Evolutionary conservation across 2,888 invertebrate species (phyloP).

Genomic region (Stenotaenia linearis): DNA sequence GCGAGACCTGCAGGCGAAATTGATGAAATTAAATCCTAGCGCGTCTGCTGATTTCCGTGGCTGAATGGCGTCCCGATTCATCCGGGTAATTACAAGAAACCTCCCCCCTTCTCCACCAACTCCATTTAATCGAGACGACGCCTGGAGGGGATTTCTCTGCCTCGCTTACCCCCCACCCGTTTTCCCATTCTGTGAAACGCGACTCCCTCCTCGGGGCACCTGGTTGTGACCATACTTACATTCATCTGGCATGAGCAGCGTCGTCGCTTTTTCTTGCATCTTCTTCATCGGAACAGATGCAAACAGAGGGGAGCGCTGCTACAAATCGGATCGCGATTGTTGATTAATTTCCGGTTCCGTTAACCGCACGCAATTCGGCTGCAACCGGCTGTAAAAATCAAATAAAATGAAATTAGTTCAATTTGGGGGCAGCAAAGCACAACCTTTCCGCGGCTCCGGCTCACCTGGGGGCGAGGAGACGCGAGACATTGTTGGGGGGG

Average conservation of each 20-base stretch:
- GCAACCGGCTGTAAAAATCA: neutral
- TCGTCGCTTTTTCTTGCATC: constrained; percentile 28
- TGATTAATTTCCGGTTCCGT: constrained; percentile 22
- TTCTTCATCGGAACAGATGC: constrained; percentile 21
- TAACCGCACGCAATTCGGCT: neutral
- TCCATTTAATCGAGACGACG: constrained; percentile 7
- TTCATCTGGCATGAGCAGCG: constrained; percentile 29
- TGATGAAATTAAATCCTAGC: constrained; percentile 26
- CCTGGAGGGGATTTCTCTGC: neutral
- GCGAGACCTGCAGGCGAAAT: constrained; percentile 24
- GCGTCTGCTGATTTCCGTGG: constrained; percentile 26
- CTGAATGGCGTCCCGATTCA: constrained; percentile 24
- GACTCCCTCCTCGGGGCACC: neutral
- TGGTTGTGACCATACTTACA: constrained; percentile 18
- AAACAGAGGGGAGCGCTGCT: neutral
- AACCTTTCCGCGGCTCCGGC: neutral
- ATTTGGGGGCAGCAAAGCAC: neutral
- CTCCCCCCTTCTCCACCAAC: neutral
- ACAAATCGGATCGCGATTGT: neutral
- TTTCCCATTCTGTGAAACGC: neutral
- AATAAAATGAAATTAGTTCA: constrained; percentile 1
- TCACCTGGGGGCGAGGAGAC: constrained; percentile 15
- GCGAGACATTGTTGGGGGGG: constrained; percentile 23
- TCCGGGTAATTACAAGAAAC: constrained; percentile 26
- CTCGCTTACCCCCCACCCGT: neutral